A percentile compares a stretch with the other conserved stretches of the same genome.
Evolutionary conservation across 2,113 vertebrate species (phyloP).

Genomic region (Tamias sibiricus): DNA sequence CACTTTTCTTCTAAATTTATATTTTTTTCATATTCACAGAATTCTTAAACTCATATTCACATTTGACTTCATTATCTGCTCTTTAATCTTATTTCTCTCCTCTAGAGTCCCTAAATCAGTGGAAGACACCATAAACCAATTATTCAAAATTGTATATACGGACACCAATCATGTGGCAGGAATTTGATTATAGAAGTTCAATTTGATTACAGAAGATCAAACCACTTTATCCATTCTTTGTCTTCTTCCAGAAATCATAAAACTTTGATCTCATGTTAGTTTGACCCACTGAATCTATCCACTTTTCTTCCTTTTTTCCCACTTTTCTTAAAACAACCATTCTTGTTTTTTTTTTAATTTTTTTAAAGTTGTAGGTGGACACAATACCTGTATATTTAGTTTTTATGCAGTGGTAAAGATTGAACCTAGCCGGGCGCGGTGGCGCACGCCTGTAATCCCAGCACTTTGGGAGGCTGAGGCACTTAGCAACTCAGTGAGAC

Average conservation of each 20-base stretch:
- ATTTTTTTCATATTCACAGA: neutral
- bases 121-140: neutral
- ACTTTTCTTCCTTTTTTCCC: neutral
- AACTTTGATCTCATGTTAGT: neutral
- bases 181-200: neutral
- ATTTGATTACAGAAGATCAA: neutral
- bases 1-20: neutral
- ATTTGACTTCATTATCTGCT: neutral
- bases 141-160: neutral
- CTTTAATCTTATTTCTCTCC: neutral
- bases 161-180: neutral
- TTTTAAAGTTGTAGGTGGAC: no score
- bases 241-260: neutral
- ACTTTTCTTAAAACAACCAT: no score
- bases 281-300: neutral
- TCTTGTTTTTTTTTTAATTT: no score
- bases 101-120: neutral
- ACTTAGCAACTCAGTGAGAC: no score
- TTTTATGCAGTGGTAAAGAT: no score
- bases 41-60: neutral
- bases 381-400: neutral
- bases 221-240: neutral
- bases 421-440: no score
- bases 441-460: no score
- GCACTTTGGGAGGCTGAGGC: no score